These are phyloP conservation scores for Formica selysi DNA, from an alignment of 1,140 invertebrate genomes.

Conservation along the genomic window DNA sequence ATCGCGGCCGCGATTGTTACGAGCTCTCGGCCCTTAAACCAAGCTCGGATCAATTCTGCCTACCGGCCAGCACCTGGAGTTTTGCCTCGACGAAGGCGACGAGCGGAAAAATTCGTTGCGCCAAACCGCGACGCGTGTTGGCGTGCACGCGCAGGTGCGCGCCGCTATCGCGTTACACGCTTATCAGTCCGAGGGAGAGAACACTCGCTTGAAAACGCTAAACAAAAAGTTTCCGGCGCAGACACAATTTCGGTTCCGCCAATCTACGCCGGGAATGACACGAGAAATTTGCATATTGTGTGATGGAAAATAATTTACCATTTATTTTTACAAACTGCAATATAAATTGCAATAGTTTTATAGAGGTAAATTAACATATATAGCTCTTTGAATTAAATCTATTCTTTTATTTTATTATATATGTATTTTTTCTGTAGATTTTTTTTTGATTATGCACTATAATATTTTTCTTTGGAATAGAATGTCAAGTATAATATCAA, in stretches of 20 bases:
- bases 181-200: constrained; percentile 41
- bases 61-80: not conserved
- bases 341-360: not conserved
- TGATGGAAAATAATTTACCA: not conserved
- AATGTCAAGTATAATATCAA: not conserved
- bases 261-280: constrained; percentile 15
- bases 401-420: not conserved
- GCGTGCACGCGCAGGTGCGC: constrained; percentile 34
- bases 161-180: constrained; percentile 50
- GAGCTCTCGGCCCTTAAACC: constrained; percentile 25
- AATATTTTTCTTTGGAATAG: not conserved
- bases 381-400: not conserved
- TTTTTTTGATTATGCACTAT: not conserved
- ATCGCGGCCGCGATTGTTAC: not conserved
- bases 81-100: constrained; percentile 16
- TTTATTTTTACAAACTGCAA: not conserved
- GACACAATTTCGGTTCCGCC: not conserved
- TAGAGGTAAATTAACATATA: not conserved
- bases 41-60: constrained; percentile 54
- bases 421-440: too few species aligned
- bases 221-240: constrained; percentile 43
- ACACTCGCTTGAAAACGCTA: constrained; percentile 11
- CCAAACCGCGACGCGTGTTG: too few species aligned
- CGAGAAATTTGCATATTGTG: not conserved
- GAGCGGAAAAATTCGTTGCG: constrained; percentile 4